phyloP scores from a whole-genome alignment of 1,140 invertebrate species.

The Zophobas atratus region DNA sequence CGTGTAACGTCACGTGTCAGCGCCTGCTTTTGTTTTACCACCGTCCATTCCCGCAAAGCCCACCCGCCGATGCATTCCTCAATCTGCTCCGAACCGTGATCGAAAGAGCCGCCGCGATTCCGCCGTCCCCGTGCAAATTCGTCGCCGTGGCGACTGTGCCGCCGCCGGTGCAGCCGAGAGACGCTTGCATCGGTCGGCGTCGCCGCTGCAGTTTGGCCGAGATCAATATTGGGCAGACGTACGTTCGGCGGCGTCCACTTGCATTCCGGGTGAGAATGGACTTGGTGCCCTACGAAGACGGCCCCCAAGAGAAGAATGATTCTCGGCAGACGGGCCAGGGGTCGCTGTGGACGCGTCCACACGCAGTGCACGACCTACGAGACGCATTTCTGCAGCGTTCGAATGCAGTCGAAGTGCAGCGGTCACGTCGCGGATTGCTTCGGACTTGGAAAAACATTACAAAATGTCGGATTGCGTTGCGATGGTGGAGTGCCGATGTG shows the following conservation, averaged over 20 bases:
- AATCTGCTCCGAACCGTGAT: too few relatives aligned
- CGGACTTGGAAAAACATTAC: slow-evolving; percentile 12
- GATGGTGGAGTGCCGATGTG: neutral
- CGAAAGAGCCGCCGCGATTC: neutral
- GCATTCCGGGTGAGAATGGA: too few relatives aligned
- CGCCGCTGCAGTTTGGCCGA: slow-evolving; percentile 33
- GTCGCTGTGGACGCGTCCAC: slow-evolving; percentile 11
- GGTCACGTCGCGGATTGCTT: slow-evolving; percentile 5
- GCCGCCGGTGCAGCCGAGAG: slow-evolving; percentile 23
- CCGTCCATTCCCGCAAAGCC: too few relatives aligned
- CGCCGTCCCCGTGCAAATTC: neutral
- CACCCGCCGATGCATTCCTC: too few relatives aligned
- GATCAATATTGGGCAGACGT: slow-evolving; percentile 33
- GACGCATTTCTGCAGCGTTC: slow-evolving; percentile 12
- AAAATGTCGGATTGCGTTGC: slow-evolving; percentile 35
- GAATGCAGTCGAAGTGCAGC: slow-evolving; percentile 17
- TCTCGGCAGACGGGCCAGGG: slow-evolving; percentile 9
- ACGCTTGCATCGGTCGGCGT: slow-evolving; percentile 32
- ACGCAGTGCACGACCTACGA: slow-evolving; percentile 3
- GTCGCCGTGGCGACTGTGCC: slow-evolving; percentile 29
- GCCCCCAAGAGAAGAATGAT: slow-evolving; percentile 19
- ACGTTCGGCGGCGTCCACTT: slow-evolving; percentile 1
- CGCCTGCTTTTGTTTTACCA: too few relatives aligned
- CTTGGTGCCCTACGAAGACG: neutral
- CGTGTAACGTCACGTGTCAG: too few relatives aligned